A percentile compares a stretch with the other conserved stretches of the same genome.
These are phyloP conservation scores for Drosophila insularis DNA, from an alignment of 1,140 invertebrate species.

Conservation along the genomic window DNA sequence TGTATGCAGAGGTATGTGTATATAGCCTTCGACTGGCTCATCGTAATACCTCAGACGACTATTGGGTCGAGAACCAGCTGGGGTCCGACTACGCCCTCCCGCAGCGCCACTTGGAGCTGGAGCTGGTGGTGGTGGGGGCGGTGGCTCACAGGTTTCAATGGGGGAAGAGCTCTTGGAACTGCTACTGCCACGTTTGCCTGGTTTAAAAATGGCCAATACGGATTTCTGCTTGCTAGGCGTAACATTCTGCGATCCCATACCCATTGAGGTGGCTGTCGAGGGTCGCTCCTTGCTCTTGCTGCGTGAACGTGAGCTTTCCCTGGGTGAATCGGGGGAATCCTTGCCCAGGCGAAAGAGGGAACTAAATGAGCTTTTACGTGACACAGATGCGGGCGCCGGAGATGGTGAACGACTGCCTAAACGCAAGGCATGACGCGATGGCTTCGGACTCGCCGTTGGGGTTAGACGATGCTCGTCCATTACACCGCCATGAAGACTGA, in stretches of 20 bases:
- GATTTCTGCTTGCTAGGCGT: conserved; percentile 86
- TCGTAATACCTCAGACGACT: conserved; percentile 84
- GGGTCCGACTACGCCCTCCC: conserved; percentile 60
- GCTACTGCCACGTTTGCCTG: conserved; percentile 82
- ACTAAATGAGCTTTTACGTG: conserved; percentile 90
- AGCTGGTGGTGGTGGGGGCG: conserved; percentile 55
- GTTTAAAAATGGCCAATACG: conserved; percentile 86
- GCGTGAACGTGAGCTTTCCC: conserved; percentile 83
- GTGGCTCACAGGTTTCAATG: conserved; percentile 57
- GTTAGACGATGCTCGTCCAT: conserved; percentile 76
- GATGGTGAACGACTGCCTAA: conserved; percentile 83
- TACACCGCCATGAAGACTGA: conserved; percentile 81
- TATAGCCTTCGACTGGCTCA: conserved; percentile 84
- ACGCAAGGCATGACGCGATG: conserved; percentile 66
- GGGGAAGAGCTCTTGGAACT: conserved; percentile 82
- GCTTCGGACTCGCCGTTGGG: conserved; percentile 82
- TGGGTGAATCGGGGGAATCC: conserved; percentile 76
- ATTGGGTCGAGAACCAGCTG: conserved; percentile 59
- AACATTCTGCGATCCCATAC: conserved; percentile 76
- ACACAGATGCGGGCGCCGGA: conserved; percentile 84
- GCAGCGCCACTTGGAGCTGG: conserved; percentile 33
- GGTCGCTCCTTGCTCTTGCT: conserved; percentile 86
- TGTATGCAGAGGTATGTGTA: conserved; percentile 87
- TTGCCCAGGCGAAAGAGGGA: conserved; percentile 87
- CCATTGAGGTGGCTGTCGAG: conserved; percentile 39